phyloP scores from a whole-genome alignment of 2,113 vertebrate species.

The Hystrix cristata region DNA sequence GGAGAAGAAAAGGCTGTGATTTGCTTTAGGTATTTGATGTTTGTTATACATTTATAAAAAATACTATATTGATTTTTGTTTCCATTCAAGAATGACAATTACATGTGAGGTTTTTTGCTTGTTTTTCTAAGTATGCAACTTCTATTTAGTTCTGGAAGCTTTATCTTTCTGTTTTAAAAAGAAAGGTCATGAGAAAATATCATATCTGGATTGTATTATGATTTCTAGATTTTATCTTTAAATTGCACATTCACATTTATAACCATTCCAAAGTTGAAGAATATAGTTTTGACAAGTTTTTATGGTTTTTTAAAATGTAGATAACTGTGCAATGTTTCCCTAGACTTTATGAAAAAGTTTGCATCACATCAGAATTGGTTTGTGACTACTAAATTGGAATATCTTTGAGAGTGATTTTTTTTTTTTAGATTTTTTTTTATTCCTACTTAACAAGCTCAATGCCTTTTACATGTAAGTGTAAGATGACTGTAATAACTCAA shows the following conservation, averaged over 20 bases:
- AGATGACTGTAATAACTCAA: neutral
- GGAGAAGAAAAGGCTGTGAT: neutral
- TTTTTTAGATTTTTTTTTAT: constrained; percentile 17
- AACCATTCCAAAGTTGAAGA: neutral
- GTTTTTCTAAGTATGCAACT: neutral
- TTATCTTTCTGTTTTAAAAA: neutral
- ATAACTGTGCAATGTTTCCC: neutral
- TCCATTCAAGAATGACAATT: constrained; percentile 1
- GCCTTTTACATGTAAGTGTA: neutral
- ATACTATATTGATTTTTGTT: neutral
- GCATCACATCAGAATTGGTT: neutral
- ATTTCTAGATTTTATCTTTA: constrained; percentile 18
- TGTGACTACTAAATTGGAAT: neutral
- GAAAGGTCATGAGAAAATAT: constrained; percentile 7
- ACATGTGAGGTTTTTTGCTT: neutral
- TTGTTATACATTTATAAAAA: neutral
- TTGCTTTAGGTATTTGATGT: constrained; percentile 34
- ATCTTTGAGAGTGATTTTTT: neutral
- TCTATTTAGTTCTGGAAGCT: neutral
- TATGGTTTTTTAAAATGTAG: neutral
- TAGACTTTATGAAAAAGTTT: neutral
- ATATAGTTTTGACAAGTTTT: constrained; percentile 12
- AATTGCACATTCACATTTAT: constrained; percentile 26
- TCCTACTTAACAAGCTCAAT: neutral
- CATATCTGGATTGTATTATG: neutral